Evolutionary conservation across 2,113 vertebrate genomes (phyloP), one percentile per base, ranked within the genome.

Genomic region (Cyphomyrus plagiostoma): DNA sequence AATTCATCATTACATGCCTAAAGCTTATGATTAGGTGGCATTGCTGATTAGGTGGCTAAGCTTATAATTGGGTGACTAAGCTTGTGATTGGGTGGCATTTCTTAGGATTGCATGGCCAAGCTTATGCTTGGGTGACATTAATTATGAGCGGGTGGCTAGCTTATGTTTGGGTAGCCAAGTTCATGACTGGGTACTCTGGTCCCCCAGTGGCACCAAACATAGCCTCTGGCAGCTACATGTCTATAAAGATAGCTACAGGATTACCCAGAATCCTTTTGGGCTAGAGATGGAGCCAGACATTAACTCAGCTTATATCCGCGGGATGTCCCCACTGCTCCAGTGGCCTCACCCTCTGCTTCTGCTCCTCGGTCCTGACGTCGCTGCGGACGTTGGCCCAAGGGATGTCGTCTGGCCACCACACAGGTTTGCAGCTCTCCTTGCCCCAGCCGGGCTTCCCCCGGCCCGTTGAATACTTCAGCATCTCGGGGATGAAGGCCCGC

Each of bases 321-420:
- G 70, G 70, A 30, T 3, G 3, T 39, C 23, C 70, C 70, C 30
- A 77, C 70, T 4, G 8, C 30, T 6, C 0, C 42, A 8, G 48
- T 7, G 2, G 23, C 56, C 95, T 19, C 88, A 99, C 98, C 95
- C 98, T 94, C 92, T 98, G 98, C 92, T 99, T 99, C 92, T 99
- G 98, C 23, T 99, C 98, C 89, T 99, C 98, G 0, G 98, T 98
- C 90, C 98, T 98, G 74, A 99, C 98, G 0, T 99, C 98, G 0
- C 98, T 99, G 91, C 98, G 97, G 6, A 99, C 98, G 2, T 99
- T 99, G 89, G 98, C 98, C 98, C 98, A 99, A 0, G 98, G 98
- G 77, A 99, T 99, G 91, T 99, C 98, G 89, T 99, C 98, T 0
- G 98, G 98, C 98, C 98, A 99, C 98, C 98, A 99, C 90, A 98